phyloP scores from a whole-genome alignment of 1,140 invertebrate genomes.

The Pseudomyrmex dendroicus region DNA sequence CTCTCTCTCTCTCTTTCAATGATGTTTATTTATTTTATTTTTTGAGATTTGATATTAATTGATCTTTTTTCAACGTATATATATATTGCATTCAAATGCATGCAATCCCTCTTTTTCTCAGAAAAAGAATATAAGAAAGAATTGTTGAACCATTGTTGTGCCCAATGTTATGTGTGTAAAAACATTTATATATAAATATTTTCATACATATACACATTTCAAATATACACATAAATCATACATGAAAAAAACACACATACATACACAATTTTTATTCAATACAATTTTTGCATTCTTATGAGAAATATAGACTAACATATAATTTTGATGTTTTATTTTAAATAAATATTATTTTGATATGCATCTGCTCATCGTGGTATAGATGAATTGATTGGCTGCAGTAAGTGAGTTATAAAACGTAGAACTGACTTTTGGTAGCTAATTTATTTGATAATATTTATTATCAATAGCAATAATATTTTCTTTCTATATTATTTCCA shows the following conservation, averaged over 20 bases:
- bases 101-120: conserved; percentile 45
- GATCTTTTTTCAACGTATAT: conserved; percentile 24
- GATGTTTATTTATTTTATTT: conserved; percentile 58
- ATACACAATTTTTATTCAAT: background rate
- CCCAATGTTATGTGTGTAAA: background rate
- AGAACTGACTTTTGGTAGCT: conserved; percentile 15
- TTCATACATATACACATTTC: background rate
- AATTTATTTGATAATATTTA: conserved; percentile 30
- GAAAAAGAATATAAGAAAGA: background rate
- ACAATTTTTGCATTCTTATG: conserved; percentile 35
- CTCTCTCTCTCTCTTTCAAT: conserved; percentile 61
- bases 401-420: conserved; percentile 72
- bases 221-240: background rate
- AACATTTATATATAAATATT: background rate
- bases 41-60: conserved; percentile 32
- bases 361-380: conserved; percentile 67
- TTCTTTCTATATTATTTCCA: no score
- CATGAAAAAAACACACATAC: background rate
- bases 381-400: conserved; percentile 79
- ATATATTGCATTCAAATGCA: conserved; percentile 63
- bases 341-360: conserved; percentile 67
- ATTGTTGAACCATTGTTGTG: background rate
- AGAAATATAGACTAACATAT: conserved; percentile 53
- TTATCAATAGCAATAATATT: background rate
- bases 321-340: conserved; percentile 66